Evolutionary conservation across 2,888 invertebrate species (phyloP).

Genomic region (Pogonocherus hispidulus): DNA sequence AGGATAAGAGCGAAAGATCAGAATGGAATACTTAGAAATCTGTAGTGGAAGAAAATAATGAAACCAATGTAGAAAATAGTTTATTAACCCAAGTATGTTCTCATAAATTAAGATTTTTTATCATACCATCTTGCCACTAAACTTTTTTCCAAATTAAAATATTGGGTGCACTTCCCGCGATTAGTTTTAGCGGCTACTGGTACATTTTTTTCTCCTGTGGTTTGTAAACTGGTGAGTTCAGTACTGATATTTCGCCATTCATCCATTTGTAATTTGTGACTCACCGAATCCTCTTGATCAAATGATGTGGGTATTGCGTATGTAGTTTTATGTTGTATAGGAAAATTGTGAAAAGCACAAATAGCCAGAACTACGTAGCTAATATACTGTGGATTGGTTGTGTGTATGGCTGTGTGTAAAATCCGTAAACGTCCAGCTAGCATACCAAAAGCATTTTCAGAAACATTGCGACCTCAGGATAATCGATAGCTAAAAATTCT

Average conservation of each 20-base stretch:
- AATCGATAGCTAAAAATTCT: no score
- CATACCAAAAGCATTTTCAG: neutral
- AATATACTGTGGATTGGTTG: neutral
- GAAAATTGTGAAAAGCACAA: slow-evolving; percentile 12
- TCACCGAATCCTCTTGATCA: slow-evolving; percentile 17
- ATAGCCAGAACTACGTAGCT: neutral
- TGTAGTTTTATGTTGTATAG: neutral
- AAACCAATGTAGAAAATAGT: neutral
- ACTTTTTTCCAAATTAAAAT: slow-evolving; percentile 19
- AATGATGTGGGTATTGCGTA: slow-evolving; percentile 14
- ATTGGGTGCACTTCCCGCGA: slow-evolving; percentile 13
- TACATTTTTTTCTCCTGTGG: no score
- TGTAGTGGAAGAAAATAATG: neutral
- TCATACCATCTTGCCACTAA: slow-evolving; percentile 21
- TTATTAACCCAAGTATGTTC: neutral
- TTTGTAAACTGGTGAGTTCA: slow-evolving; percentile 12
- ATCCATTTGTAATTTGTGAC: slow-evolving; percentile 5
- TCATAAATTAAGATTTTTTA: slow-evolving; percentile 9
- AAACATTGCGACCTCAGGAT: no score
- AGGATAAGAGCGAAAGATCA: neutral
- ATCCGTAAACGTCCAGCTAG: neutral
- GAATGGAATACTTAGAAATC: slow-evolving; percentile 1
- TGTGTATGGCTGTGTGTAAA: neutral
- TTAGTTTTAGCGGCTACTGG: no score
- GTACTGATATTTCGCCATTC: slow-evolving; percentile 5